Conservation (phyloP, 2,113 vertebrate genomes). For the Myanophis thanlyinensis region DNA sequence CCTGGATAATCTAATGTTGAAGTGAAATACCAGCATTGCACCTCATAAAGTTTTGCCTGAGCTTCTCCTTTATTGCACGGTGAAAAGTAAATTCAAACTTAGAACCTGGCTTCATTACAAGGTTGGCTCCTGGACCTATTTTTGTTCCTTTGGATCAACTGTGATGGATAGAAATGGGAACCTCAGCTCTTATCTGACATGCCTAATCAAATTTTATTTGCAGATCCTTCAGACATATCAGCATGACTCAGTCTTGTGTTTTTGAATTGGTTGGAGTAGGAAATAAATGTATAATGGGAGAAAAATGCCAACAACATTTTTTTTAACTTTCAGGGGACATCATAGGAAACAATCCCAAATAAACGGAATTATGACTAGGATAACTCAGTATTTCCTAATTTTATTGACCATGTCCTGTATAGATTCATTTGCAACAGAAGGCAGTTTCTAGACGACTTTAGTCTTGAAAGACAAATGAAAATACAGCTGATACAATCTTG, state of each 20-base stretch:
- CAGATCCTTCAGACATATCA: not conserved
- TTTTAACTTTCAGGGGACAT: not conserved
- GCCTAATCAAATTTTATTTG: not conserved
- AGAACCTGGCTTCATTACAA: not conserved
- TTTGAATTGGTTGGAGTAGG: not conserved
- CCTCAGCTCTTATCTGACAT: not conserved
- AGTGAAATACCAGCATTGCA: not conserved
- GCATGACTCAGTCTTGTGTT: not conserved
- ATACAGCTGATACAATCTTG: too few species aligned
- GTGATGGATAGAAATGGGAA: not conserved
- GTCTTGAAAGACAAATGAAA: too few species aligned
- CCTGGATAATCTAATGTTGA: not conserved
- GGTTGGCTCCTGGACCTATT: not conserved
- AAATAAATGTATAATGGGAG: not conserved
- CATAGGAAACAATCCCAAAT: too few species aligned
- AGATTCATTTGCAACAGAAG: too few species aligned
- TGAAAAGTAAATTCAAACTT: not conserved
- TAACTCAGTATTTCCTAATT: too few species aligned
- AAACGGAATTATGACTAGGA: too few species aligned
- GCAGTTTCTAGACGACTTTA: too few species aligned
- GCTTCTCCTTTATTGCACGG: not conserved
- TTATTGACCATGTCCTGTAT: too few species aligned
- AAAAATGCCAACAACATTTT: too few species aligned
- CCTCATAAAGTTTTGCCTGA: not conserved
- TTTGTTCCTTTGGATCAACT: not conserved